These are phyloP conservation scores for Orthosia cruda DNA, from an alignment of 2,888 invertebrate genomes.

Conservation along the genomic window DNA sequence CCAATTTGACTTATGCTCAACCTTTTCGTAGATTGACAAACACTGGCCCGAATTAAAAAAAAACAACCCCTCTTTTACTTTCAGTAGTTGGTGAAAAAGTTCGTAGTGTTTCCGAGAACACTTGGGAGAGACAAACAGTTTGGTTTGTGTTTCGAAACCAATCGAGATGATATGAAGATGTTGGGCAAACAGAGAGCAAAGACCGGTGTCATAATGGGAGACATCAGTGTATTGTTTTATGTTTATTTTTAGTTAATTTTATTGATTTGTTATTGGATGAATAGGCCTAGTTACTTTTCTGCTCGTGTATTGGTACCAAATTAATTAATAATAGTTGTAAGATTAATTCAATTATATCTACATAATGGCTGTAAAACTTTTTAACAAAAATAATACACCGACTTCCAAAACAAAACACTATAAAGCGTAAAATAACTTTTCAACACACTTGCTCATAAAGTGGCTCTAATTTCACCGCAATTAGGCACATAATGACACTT, in stretches of 20 bases:
- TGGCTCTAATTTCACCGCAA: too few relatives aligned
- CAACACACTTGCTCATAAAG: too few relatives aligned
- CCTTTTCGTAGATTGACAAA: conserved; percentile 33
- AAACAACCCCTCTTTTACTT: conserved; percentile 29
- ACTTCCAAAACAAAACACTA: too few relatives aligned
- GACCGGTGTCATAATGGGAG: conserved; percentile 18
- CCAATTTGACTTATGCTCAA: too few relatives aligned
- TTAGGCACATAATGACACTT: too few relatives aligned
- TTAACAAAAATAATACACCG: too few relatives aligned
- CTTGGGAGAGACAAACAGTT: conserved; percentile 60
- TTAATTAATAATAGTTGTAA: too few relatives aligned
- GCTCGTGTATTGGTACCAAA: too few relatives aligned
- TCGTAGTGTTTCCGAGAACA: conserved; percentile 57
- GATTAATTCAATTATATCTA: too few relatives aligned
- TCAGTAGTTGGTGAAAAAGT: conserved; percentile 32
- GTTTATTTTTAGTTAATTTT: background rate
- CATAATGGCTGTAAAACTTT: too few relatives aligned
- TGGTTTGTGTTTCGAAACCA: conserved; percentile 67
- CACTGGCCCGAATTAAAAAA: conserved; percentile 41
- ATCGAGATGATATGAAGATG: conserved; percentile 63
- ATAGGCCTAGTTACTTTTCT: too few relatives aligned
- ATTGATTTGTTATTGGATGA: conserved; percentile 5
- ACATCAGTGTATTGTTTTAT: conserved; percentile 1
- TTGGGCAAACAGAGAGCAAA: conserved; percentile 42
- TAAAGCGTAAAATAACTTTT: too few relatives aligned